phyloP scores from a whole-genome alignment of 2,888 invertebrate species.

The Panzeria rudis region DNA sequence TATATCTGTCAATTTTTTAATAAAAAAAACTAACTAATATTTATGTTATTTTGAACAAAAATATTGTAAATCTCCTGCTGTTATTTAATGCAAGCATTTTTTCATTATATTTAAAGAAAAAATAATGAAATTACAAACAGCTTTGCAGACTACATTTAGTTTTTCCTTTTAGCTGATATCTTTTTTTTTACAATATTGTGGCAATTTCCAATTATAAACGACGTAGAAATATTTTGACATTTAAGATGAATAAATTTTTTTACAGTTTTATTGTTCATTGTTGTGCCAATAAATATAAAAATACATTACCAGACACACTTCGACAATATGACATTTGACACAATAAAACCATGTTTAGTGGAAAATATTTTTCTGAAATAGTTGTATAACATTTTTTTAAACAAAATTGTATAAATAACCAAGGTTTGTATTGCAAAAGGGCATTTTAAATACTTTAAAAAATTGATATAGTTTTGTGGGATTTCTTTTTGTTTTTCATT shows the following conservation, averaged over 20 bases:
- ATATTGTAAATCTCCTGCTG: conserved; percentile 53
- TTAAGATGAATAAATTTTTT: conserved; percentile 68
- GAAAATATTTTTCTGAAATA: conserved; percentile 12
- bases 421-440: conserved; percentile 14
- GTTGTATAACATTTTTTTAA: not conserved
- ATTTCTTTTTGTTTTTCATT: conserved; percentile 4
- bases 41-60: conserved; percentile 24
- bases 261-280: conserved; percentile 9
- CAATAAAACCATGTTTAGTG: conserved; percentile 28
- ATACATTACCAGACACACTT: conserved; percentile 28
- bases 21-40: conserved; percentile 1
- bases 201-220: conserved; percentile 57
- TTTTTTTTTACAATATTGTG: conserved; percentile 20
- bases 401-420: conserved; percentile 17
- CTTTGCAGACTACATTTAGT: conserved; percentile 33
- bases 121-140: conserved; percentile 22
- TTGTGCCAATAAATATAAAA: conserved; percentile 52
- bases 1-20: conserved; percentile 51
- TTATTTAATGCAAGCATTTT: conserved; percentile 40
- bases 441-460: conserved; percentile 30
- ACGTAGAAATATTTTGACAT: conserved; percentile 70
- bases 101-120: not conserved
- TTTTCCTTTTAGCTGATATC: not conserved
- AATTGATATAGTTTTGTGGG: not conserved
- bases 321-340: conserved; percentile 60